Conservation (phyloP, 2,797 vertebrate species). For the Danio jaintianensis region DNA sequence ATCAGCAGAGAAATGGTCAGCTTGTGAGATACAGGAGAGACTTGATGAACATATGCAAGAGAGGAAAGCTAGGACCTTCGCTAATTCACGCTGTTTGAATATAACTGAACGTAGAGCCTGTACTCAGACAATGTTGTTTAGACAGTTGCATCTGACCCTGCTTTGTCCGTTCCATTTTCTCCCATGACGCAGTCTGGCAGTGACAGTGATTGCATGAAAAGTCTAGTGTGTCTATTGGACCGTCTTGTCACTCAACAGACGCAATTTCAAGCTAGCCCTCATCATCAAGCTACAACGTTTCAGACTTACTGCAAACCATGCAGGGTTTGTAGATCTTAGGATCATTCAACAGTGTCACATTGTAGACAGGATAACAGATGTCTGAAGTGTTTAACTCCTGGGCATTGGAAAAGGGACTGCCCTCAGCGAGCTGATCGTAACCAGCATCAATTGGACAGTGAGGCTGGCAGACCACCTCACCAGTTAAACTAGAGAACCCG, state of each 20-base stretch:
- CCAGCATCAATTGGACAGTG: too few species aligned
- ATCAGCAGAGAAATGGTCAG: conserved; percentile 51
- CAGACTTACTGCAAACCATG: too few species aligned
- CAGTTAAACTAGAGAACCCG: not conserved
- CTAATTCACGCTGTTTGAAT: not conserved
- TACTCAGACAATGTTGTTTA: not conserved
- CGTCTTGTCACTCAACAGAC: not conserved
- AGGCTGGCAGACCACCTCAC: too few species aligned
- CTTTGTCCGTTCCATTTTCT: not conserved
- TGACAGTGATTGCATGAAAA: too few species aligned
- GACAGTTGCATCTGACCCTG: not conserved
- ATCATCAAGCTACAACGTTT: too few species aligned
- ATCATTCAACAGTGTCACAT: not conserved
- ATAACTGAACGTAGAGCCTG: not conserved
- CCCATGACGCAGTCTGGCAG: too few species aligned
- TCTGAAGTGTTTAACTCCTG: not conserved
- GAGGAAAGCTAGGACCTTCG: not conserved
- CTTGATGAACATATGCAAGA: conserved; percentile 16
- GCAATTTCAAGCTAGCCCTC: not conserved
- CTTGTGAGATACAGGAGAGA: conserved; percentile 44
- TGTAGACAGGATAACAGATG: not conserved
- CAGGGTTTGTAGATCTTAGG: not conserved
- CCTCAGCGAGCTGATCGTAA: not conserved
- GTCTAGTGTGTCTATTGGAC: not conserved
- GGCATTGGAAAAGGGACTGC: not conserved